Conservation (phyloP, 2,888 invertebrate species). For the Eilema sororculum region DNA sequence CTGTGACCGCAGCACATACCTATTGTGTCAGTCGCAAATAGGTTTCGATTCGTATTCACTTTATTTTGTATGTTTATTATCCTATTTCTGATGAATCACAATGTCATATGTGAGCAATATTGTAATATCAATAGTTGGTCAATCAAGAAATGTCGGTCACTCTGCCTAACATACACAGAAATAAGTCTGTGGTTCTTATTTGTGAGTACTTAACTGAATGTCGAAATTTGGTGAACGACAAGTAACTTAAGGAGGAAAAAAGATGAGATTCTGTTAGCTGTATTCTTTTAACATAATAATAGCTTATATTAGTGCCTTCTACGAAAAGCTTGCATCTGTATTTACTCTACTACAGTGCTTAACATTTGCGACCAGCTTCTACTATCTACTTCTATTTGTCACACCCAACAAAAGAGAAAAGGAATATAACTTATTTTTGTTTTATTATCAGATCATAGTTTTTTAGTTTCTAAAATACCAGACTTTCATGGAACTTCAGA, state of each 20-base stretch:
- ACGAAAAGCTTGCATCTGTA: background rate
- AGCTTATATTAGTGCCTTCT: background rate
- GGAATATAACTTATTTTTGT: background rate
- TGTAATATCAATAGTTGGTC: background rate
- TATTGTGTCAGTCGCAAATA: slow-evolving; percentile 43
- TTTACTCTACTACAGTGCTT: background rate
- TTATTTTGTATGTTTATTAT: slow-evolving; percentile 37
- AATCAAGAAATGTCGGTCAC: background rate
- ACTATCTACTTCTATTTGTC: background rate
- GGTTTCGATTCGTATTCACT: slow-evolving; percentile 36
- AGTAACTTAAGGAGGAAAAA: background rate
- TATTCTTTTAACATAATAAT: background rate
- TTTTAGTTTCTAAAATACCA: background rate
- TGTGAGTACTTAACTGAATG: background rate
- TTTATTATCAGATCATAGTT: background rate
- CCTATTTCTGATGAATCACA: slow-evolving; percentile 40
- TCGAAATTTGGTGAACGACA: background rate
- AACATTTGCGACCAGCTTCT: background rate
- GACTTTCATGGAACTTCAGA: slow-evolving; percentile 22
- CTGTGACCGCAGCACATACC: slow-evolving; percentile 50
- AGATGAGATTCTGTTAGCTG: background rate
- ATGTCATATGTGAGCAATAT: slow-evolving; percentile 11
- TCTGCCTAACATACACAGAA: background rate
- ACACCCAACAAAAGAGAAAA: background rate
- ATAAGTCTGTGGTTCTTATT: background rate